These are phyloP conservation scores for Siderastrea siderea DNA, from an alignment of 92 coral and sea anemone genomes.

Conservation along the genomic window DNA sequence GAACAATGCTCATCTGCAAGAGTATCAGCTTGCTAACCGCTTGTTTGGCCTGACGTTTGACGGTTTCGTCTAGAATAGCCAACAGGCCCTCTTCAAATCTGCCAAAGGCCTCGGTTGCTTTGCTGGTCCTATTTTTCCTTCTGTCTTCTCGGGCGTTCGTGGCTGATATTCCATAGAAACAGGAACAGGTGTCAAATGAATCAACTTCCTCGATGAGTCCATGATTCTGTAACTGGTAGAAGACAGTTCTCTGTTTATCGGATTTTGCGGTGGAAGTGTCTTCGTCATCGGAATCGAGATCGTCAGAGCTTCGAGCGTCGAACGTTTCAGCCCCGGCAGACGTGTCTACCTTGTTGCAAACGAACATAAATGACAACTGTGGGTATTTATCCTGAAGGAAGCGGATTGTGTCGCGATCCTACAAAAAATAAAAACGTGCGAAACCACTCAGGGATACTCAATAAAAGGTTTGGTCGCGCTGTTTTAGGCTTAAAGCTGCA, in stretches of 20 bases:
- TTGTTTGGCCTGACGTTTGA: constrained; percentile 47
- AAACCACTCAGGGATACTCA: neutral
- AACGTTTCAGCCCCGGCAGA: neutral
- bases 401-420: constrained; percentile 65
- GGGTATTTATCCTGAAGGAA: constrained; percentile 74
- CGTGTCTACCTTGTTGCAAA: constrained; percentile 70
- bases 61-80: constrained; percentile 30
- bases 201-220: constrained; percentile 37
- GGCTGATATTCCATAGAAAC: constrained; percentile 73
- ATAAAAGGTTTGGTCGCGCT: too few relatives aligned
- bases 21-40: constrained; percentile 40
- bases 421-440: neutral
- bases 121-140: neutral
- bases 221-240: constrained; percentile 41
- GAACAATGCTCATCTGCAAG: constrained; percentile 12
- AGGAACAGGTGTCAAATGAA: neutral
- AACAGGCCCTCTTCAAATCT: constrained; percentile 46
- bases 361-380: constrained; percentile 64
- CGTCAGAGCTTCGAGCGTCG: constrained; percentile 28
- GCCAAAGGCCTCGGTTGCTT: constrained; percentile 47
- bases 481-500: too few relatives aligned
- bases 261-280: neutral
- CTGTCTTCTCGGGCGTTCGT: constrained; percentile 46
- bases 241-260: constrained; percentile 52
- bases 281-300: constrained; percentile 49